These are phyloP conservation scores for Pollenia griseotomentosa DNA, from an alignment of 2,888 invertebrate species.

Conservation along the genomic window DNA sequence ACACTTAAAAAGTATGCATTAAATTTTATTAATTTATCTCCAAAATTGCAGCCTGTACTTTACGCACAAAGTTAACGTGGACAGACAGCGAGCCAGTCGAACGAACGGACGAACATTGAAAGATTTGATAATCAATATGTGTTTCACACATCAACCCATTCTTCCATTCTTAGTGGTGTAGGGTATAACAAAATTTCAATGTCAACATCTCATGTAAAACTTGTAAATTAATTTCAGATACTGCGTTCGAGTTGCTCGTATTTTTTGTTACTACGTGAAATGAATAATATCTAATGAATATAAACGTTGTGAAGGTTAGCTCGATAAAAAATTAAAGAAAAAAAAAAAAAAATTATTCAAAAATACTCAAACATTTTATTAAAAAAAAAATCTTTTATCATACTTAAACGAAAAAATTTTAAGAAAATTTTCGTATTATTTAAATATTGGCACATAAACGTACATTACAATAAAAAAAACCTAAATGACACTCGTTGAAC, in stretches of 20 bases:
- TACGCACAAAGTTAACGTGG: no score
- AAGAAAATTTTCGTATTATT: conserved; percentile 31
- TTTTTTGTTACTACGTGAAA: conserved; percentile 76
- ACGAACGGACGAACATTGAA: no score
- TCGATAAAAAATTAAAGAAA: background rate
- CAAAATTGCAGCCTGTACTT: no score
- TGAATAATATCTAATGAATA: conserved; percentile 33
- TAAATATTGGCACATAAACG: conserved; percentile 70
- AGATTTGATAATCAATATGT: no score
- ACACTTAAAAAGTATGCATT: no score
- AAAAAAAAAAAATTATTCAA: background rate
- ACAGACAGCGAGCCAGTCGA: no score
- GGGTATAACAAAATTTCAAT: no score
- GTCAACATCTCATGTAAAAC: no score
- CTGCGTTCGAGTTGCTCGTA: conserved; percentile 80
- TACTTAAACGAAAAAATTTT: conserved; percentile 44
- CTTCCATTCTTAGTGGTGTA: no score
- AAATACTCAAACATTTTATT: conserved; percentile 62
- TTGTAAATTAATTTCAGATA: conserved; percentile 73
- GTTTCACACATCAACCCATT: no score
- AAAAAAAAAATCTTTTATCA: conserved; percentile 41
- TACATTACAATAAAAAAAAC: conserved; percentile 46
- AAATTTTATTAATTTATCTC: no score
- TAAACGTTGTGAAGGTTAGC: no score
- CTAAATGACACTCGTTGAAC: background rate